Base-by-base conservation (phyloP, 2,113 vertebrate genomes). In the Polypterus senegalus region DNA sequence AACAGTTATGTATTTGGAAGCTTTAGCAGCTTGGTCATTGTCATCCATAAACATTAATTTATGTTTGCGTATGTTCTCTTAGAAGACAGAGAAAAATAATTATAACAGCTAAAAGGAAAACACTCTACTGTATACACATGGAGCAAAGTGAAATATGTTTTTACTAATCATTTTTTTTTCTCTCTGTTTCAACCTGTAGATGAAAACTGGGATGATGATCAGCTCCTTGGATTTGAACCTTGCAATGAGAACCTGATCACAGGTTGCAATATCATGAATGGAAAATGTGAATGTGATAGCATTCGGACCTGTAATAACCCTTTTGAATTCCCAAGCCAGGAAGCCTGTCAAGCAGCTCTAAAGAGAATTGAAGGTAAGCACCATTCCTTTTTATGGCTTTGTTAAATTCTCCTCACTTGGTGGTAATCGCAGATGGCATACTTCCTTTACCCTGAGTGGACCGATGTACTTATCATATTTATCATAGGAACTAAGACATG, bases 211-310 rank as follows among this genome's bases (percentile, higher is more conserved):
- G 88, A 89, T 61, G 89, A 91, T 62, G 90, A 89, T 81, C 91
- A 93, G 62, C 84, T 92, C 64, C 83, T 92, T 74, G 90, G 90
- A 78, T 89, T 92, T 79, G 90, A 92, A 69, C 90, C 90, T 0
- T 93, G 91, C 84, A 91, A 91, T 67, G 90, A 93, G 77, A 93
- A 92, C 83, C 88, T 91, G 71, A 79, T 92, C 75, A 91, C 87
- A 27, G 91, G 91, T 75, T 93, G 91, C 83, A 93, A 93, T 76
- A 92, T 93, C 71, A 91, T 92, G 73, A 91, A 88, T 45, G 91
- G 90, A 72, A 91, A 86, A 65, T 92, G 91, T 0, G 83, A 91
- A 57, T 92, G 91, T 62, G 82, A 89, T 79, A 89, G 86, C 71
- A 84, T 93, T 75, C 85, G 89, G 71, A 91, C 89, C 76, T 92